Evolutionary conservation across 2,113 vertebrate genomes (phyloP), one percentile per base, ranked within the genome.

Genomic region (Protomyctophum bolini): DNA sequence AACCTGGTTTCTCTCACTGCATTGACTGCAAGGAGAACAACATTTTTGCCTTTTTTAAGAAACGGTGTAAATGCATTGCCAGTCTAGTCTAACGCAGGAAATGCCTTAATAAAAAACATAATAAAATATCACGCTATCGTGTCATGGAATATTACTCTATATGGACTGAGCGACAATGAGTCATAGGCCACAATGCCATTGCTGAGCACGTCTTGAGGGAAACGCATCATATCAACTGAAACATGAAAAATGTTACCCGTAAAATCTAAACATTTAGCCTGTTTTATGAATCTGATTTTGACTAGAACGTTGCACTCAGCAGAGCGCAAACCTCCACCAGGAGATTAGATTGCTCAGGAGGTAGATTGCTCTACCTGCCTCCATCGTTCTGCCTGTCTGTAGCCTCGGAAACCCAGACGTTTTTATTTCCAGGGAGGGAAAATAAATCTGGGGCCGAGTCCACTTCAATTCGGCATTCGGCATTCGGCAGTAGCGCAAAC

Each of bases 281-380:
- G 68, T 47, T 65, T n/a, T 14, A 33, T 21, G 3, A 54, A 47
- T 57, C 49, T 58, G 69, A 80, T 71, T 77, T 76, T 70, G 15
- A 56, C 54, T 8, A 56, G 54, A 41, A 41, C 33, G 2, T 41
- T 41, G 33, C 33, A 6, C 33, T 6, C 5, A 6, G 33, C 33
- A 41, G 33, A 41, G 33, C 33, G 33, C 5, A 41, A 41, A 41
- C 4, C 33, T 41, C 33, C 33, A 41, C 33, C 33, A 41, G 33
- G 33, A 41, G n/a, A n/a, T n/a, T n/a, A n/a, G n/a, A n/a, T n/a
- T n/a, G n/a, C n/a, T n/a, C n/a, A n/a, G n/a, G n/a, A n/a, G n/a
- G n/a, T n/a, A n/a, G n/a, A n/a, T n/a, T 41, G 33, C 33, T 41
- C 33, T 41, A 41, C 33, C 33, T 41, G 33, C 33, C 33, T 41